Evolutionary conservation across 1,140 invertebrate species (phyloP).

Genomic region (Portunus trituberculatus): DNA sequence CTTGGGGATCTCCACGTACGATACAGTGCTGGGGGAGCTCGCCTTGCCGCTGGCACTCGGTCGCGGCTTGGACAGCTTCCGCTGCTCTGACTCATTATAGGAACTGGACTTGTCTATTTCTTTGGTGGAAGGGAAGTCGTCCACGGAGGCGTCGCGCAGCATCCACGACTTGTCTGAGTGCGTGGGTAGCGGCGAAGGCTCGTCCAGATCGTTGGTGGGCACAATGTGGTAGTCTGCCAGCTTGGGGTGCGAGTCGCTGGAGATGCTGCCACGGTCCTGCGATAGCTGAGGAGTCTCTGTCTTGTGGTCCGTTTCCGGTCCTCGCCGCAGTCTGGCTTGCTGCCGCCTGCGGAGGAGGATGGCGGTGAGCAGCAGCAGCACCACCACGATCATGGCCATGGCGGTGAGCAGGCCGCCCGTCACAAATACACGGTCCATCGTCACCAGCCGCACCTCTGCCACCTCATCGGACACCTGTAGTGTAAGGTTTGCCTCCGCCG

Average conservation of each 20-base stretch:
- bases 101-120: conserved; percentile 63
- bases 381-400: conserved; percentile 51
- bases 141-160: conserved; percentile 68
- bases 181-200: conserved; percentile 81
- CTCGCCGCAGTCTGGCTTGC: conserved; percentile 29
- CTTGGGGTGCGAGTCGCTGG: conserved; percentile 78
- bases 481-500: conserved; percentile 85
- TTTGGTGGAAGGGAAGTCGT: conserved; percentile 66
- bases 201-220: conserved; percentile 84
- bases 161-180: conserved; percentile 77
- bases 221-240: conserved; percentile 87
- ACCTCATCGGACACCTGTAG: conserved; percentile 83
- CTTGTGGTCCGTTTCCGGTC: conserved; percentile 56
- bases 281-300: conserved; percentile 62
- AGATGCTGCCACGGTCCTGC: conserved; percentile 55
- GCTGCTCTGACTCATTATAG: conserved; percentile 54
- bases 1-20: conserved; percentile 74
- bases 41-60: conserved; percentile 39
- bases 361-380: conserved; percentile 55
- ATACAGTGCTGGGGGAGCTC: conserved; percentile 66
- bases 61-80: conserved; percentile 25
- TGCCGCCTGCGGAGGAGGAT: conserved; percentile 59
- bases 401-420: conserved; percentile 64
- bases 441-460: conserved; percentile 72
- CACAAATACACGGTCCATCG: conserved; percentile 67